Base-by-base conservation (phyloP, 2,888 invertebrate species). In the Chironomus tentans region DNA sequence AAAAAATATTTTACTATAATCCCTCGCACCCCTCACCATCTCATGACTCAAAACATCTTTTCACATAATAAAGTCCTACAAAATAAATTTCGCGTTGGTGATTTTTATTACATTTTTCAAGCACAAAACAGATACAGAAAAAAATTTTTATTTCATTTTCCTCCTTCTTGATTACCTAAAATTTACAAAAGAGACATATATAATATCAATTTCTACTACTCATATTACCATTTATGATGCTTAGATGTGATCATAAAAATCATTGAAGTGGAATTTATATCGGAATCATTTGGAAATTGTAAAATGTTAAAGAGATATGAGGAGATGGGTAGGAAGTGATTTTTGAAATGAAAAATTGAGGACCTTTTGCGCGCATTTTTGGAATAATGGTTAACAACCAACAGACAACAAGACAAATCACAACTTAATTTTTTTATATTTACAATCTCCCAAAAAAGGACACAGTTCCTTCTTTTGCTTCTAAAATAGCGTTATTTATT, bases 241-340 rank as follows among this genome's bases (percentile, higher is more conserved):
- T 70, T 70, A 62, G 72, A 72, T 72, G 21, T 38, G 72, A 72
- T 72, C 72, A 62, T 72, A 72, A 72, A 70, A 72, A 62, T 62
- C 72, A 72, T 24, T 21, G 72, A 72, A 18, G 72, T 62, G 72
- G 72, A 72, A 72, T 72, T 72, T 72, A 72, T 72, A 62, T 72
- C 61, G 62, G 46, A 72, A 72, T 62, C 61, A 72, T 72, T 72
- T 72, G 61, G 21, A 71, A 62, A 62, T 56, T 65, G 21, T 65
- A 24, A 65, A 56, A 56, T 56, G 18, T 56, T 65, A 24, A 65
- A 24, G 7, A 65, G 21, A 21, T 24, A 18, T 65, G 24, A 24
- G 62, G 22, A 22, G 62, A 65, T 21, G 65, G 65, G 21, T 22
- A 3, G 21, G 21, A 65, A 13, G 18, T 15, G 7, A 22, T 2